A percentile compares a stretch with the other conserved stretches of the same genome.
Conservation (phyloP, 2,113 vertebrate genomes). For the Scophthalmus maximus region DNA sequence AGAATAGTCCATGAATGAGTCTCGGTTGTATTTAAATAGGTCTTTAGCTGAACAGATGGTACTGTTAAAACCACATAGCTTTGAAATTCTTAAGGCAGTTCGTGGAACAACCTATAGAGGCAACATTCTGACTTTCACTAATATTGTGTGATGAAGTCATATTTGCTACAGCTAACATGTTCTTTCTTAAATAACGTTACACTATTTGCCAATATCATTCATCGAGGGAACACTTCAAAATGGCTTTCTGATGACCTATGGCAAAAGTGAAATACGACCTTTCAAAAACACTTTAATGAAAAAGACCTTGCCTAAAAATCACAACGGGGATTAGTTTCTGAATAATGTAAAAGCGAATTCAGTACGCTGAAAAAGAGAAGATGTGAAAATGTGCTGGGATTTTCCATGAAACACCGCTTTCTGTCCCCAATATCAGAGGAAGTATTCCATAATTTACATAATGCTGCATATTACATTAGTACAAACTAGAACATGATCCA, state of each 20-base stretch:
- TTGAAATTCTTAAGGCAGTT: background rate
- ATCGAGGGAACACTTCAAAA: constrained; percentile 1
- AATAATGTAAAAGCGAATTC: constrained; percentile 59
- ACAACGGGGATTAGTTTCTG: constrained; percentile 40
- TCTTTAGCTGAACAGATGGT: too few relatives aligned
- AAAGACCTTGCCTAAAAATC: constrained; percentile 36
- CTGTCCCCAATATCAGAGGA: constrained; percentile 39
- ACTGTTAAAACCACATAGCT: too few relatives aligned
- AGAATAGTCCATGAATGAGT: too few relatives aligned
- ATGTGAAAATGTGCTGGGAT: constrained; percentile 62
- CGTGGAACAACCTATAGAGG: too few relatives aligned
- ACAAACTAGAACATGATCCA: constrained; percentile 71
- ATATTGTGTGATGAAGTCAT: background rate
- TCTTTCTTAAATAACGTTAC: background rate
- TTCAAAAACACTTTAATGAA: constrained; percentile 39
- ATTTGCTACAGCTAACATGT: background rate
- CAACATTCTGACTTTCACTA: background rate
- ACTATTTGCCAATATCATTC: background rate
- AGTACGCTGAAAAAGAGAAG: constrained; percentile 32
- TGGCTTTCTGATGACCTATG: constrained; percentile 8
- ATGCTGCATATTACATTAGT: constrained; percentile 74
- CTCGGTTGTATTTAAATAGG: too few relatives aligned
- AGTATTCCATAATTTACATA: constrained; percentile 74
- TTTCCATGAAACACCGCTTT: constrained; percentile 56
- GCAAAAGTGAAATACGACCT: constrained; percentile 3